Base-by-base conservation (phyloP, 2,113 vertebrate species). In the Dendropsophus ebraccatus region DNA sequence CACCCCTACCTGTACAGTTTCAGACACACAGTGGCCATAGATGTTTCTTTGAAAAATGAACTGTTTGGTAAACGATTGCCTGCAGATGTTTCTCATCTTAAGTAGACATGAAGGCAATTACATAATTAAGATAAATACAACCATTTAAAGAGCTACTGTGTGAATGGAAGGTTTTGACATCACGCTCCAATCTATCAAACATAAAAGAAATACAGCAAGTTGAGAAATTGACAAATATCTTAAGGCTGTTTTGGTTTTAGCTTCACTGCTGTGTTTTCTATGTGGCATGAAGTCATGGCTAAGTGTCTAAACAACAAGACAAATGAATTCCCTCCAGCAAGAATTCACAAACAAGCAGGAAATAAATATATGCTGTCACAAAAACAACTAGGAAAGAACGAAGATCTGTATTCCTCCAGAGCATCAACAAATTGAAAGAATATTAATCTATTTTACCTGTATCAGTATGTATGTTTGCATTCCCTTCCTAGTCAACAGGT, bases 221-320 rank as follows among this genome's bases (percentile, higher is more conserved):
- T 73, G 19, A 30, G 54, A 81, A 67, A 86, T 50, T 86, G 77
- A 86, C 69, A 86, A 81, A 86, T 86, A 86, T 86, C 52, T 80
- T 19, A 28, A 81, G 78, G 85, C 77, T 30, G n/a, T 74, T 86
- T 86, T 74, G 67, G 70, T 56, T 86, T 74, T 79, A 47, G 80
- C 78, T 60, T 81, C 16, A 74, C 67, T 74, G 78, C 77, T 74
- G 67, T 74, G 77, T 81, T 86, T 79, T 86, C 62, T 80, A 49
- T 86, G 77, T 86, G 85, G 67, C 85, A 86, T 86, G 77, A 86
- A 86, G 77, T 86, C 85, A 81, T 86, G 85, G 77, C 67, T 86
- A 86, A 86, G 84, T 81, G 84, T 86, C 84, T 86, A 50, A 75
- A 49, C 85, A 81, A 81, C 28, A 81, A 81, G 85, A 86, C 85